A percentile compares a stretch with the other conserved stretches of the same genome.
phyloP scores from a whole-genome alignment of 2,888 invertebrate genomes.

The Arge pagana region DNA sequence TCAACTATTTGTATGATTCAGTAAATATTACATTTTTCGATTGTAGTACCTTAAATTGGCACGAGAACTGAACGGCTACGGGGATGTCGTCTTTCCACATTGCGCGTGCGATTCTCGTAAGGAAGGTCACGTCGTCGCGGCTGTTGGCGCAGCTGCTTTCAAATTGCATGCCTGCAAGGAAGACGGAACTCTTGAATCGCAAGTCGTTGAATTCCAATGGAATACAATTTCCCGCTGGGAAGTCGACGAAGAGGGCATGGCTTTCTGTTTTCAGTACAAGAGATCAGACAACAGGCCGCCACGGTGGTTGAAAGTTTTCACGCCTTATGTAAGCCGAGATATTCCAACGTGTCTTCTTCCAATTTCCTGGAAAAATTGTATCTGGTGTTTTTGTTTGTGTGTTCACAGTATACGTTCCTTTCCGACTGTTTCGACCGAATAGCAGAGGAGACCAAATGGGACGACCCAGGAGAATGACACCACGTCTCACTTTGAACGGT shows the following conservation, averaged over 20 bases:
- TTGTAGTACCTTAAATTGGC: constrained; percentile 79
- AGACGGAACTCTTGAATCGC: constrained; percentile 77
- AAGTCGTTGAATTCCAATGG: constrained; percentile 85
- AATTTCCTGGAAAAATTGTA: too few species aligned
- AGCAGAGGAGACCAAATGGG: constrained; percentile 89
- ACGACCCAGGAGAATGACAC: constrained; percentile 78
- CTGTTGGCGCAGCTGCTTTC: constrained; percentile 68
- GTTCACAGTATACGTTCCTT: constrained; percentile 82
- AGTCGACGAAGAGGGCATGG: constrained; percentile 90
- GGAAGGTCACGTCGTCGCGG: constrained; percentile 82
- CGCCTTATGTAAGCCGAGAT: constrained; percentile 87
- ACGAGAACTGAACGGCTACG: constrained; percentile 88
- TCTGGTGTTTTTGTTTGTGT: too few species aligned
- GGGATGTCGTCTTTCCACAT: constrained; percentile 92
- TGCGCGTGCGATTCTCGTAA: constrained; percentile 89
- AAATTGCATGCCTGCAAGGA: constrained; percentile 84
- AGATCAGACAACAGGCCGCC: constrained; percentile 77
- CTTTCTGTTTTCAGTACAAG: constrained; percentile 86
- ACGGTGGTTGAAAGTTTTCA: constrained; percentile 84
- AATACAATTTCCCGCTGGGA: constrained; percentile 82
- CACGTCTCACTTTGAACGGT: constrained; percentile 29
- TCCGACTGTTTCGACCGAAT: constrained; percentile 95
- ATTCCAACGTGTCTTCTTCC: too few species aligned
- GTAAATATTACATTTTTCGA: neutral
- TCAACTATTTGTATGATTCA: neutral